Base-by-base conservation (phyloP, 2,113 vertebrate species). In the Eulemur macaco region DNA sequence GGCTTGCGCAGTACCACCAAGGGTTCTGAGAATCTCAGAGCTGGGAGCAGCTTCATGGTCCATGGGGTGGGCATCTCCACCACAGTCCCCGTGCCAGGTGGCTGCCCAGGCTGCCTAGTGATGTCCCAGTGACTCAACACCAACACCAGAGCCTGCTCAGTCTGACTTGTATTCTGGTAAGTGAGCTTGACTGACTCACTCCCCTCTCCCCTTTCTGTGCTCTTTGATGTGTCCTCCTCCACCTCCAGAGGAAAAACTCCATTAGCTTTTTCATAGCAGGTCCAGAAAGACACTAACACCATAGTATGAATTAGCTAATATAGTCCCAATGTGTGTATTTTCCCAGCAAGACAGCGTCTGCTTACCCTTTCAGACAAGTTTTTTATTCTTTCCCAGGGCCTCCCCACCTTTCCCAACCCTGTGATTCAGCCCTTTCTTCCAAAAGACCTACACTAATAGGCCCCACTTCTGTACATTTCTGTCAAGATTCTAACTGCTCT, bases 21-120 rank as follows among this genome's bases (percentile, higher is more conserved):
- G 47, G 21, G 21, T 5, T 12, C 42, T 39, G 89, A 89, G 56
- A 66, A 27, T 23, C 82, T 91, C 76, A 29, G 54, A 81, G 7
- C 2, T 45, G 9, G 23, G 42, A 45, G 47, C 6, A 6, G 25
- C 34, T 45, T 29, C 4, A 0, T 12, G 60, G 25, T 45, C 42
- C 12, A 0, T 9, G 47, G n/a, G 1, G 0, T 3, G 17, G 47
- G 64, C 77, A 29, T 6, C 29, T 47, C 23, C n/a, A n/a, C 34
- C 56, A 54, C 6, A 37, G 29, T 29, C 31, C 88, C 63, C n/a
- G 4, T 21, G 74, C 50, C 34, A 34, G 5, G 25, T 10, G 14
- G 37, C n/a, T 52, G 10, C 13, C 21, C 3, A 9, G 66, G 18
- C 21, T 91, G 25, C 37, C 25, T 5, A 0, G 1, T 42, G 78